Evolutionary conservation across 2,888 invertebrate genomes (phyloP).

Genomic region (Cenopis cana): DNA sequence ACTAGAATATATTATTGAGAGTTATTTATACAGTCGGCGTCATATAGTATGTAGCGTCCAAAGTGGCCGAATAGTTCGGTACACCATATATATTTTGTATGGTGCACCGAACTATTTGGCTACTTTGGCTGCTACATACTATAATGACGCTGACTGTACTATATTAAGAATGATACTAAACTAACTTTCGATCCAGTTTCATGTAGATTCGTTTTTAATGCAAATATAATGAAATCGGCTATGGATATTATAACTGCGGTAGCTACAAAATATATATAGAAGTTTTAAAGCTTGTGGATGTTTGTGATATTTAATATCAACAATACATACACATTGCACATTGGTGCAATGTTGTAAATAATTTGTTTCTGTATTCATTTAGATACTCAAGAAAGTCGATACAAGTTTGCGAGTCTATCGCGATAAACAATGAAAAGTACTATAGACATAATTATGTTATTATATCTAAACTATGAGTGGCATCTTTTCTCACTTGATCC

Average conservation of each 20-base stretch:
- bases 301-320: constrained; percentile 23
- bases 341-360: constrained; percentile 41
- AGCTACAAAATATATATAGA: constrained; percentile 3
- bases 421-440: not conserved
- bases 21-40: no score
- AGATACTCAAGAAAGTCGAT: not conserved
- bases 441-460: not conserved
- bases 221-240: constrained; percentile 17
- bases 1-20: not conserved
- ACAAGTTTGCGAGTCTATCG: not conserved
- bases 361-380: not conserved
- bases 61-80: no score
- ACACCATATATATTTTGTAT: no score
- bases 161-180: not conserved
- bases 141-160: no score
- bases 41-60: no score
- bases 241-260: not conserved
- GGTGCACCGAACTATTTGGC: no score
- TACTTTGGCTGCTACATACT: no score
- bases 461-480: not conserved
- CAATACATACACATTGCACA: constrained; percentile 19
- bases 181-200: constrained; percentile 11
- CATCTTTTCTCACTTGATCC: not conserved
- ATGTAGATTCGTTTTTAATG: constrained; percentile 6
- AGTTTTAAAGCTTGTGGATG: not conserved